Percentiles rank a stretch among this genome's conserved stretches.
Evolutionary conservation across 2,113 vertebrate genomes (phyloP).

Genomic region (Microcebus jonahi): DNA sequence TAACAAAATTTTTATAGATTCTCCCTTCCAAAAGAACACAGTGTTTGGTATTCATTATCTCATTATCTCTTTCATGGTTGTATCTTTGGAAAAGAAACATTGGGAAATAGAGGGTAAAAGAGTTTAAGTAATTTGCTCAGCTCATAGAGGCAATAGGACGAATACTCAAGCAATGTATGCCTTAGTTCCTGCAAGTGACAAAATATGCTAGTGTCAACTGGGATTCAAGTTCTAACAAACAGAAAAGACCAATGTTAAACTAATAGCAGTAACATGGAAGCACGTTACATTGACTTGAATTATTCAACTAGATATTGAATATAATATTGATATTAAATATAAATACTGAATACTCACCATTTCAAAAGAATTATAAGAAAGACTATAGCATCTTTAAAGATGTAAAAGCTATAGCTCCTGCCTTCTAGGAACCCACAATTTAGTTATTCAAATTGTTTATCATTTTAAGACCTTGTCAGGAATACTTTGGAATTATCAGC

Average conservation of each 20-base stretch:
- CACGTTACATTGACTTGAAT: background rate
- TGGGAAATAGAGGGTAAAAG: background rate
- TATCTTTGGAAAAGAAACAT: background rate
- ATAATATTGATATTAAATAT: background rate
- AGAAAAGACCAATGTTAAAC: background rate
- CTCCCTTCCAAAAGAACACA: background rate
- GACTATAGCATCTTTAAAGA: background rate
- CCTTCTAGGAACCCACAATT: background rate
- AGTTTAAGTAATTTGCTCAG: background rate
- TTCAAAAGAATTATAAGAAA: background rate
- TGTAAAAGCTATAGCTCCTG: background rate
- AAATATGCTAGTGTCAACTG: background rate
- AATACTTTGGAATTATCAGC: background rate
- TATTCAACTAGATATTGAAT: background rate
- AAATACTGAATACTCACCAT: background rate
- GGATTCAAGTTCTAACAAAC: background rate
- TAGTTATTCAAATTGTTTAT: background rate
- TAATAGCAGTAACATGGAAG: background rate
- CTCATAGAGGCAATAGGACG: background rate
- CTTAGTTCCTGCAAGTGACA: background rate
- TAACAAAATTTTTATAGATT: background rate
- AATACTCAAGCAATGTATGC: background rate
- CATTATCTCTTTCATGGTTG: background rate
- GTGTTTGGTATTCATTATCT: slow-evolving; percentile 1
- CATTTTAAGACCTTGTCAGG: background rate